A percentile compares a stretch with the other conserved stretches of the same genome.
Conservation (phyloP, 2,888 invertebrate genomes). For the Apodemia duryi region DNA sequence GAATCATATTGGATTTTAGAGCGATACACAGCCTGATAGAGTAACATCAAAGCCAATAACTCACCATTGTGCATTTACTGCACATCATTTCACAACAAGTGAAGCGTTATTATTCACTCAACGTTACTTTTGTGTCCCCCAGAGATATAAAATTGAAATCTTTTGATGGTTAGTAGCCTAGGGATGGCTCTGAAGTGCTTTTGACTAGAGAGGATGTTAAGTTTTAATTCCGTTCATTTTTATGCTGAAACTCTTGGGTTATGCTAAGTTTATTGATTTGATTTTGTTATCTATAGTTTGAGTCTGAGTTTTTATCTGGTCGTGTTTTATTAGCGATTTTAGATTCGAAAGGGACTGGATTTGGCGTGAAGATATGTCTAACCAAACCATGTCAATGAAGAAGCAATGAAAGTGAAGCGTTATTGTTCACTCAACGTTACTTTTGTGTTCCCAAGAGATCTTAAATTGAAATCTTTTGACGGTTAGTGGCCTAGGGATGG, state of each 20-base stretch:
- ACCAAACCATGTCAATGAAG: too few species aligned
- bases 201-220: slow-evolving; percentile 37
- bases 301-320: too few species aligned
- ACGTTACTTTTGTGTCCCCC: slow-evolving; percentile 63
- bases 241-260: too few species aligned
- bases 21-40: slow-evolving; percentile 15
- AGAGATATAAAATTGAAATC: slow-evolving; percentile 69
- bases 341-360: too few species aligned
- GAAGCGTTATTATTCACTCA: slow-evolving; percentile 47
- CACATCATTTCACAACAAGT: slow-evolving; percentile 50
- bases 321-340: too few species aligned
- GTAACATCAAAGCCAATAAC: slow-evolving; percentile 53
- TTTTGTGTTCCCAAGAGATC: slow-evolving; percentile 65
- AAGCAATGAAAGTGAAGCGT: neutral
- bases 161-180: slow-evolving; percentile 25
- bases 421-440: slow-evolving; percentile 59
- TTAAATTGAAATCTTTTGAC: slow-evolving; percentile 58
- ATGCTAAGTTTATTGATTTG: too few species aligned
- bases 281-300: too few species aligned
- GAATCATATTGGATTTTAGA: slow-evolving; percentile 13
- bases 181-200: slow-evolving; percentile 26
- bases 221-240: too few species aligned
- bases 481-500: slow-evolving; percentile 20
- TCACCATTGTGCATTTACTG: slow-evolving; percentile 56
- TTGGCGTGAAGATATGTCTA: too few species aligned